phyloP scores from a whole-genome alignment of 2,888 invertebrate genomes.

The Drosophila acutilabella region DNA sequence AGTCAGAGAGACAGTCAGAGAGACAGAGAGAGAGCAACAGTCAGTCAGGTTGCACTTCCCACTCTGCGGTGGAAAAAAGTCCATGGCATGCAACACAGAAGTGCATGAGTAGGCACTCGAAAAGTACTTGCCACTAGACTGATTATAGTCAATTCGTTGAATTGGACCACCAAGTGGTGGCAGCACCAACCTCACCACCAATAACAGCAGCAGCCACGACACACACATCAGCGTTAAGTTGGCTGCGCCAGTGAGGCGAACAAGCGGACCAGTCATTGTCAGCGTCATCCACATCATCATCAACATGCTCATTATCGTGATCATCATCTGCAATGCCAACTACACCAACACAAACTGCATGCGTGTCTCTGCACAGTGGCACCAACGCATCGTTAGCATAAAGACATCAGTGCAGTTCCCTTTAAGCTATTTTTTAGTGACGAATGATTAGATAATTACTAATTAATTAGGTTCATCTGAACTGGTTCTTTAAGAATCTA shows the following conservation, averaged over 20 bases:
- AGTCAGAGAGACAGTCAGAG: conserved; percentile 5
- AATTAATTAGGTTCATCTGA: too few species aligned
- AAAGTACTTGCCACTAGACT: conserved; percentile 82
- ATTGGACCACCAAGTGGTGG: conserved; percentile 79
- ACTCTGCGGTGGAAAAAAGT: not conserved
- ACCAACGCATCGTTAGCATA: not conserved
- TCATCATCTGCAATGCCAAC: conserved; percentile 49
- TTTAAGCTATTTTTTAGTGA: too few species aligned
- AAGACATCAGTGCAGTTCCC: too few species aligned
- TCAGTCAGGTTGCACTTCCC: conserved; percentile 40
- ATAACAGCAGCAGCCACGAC: conserved; percentile 21
- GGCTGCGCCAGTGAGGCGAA: not conserved
- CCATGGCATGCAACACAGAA: conserved; percentile 57
- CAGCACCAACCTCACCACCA: conserved; percentile 35
- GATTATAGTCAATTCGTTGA: conserved; percentile 81
- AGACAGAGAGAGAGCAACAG: not conserved
- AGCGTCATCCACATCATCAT: conserved; percentile 45
- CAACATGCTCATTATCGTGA: conserved; percentile 35
- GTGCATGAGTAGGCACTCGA: conserved; percentile 81
- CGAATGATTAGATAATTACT: too few species aligned
- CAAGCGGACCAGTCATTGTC: conserved; percentile 53
- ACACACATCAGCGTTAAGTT: not conserved
- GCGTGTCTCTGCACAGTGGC: conserved; percentile 49
- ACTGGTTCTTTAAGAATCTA: too few species aligned
- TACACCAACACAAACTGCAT: conserved; percentile 53